Conservation (phyloP, 2,797 vertebrate species). For the Anguilla megastoma region DNA sequence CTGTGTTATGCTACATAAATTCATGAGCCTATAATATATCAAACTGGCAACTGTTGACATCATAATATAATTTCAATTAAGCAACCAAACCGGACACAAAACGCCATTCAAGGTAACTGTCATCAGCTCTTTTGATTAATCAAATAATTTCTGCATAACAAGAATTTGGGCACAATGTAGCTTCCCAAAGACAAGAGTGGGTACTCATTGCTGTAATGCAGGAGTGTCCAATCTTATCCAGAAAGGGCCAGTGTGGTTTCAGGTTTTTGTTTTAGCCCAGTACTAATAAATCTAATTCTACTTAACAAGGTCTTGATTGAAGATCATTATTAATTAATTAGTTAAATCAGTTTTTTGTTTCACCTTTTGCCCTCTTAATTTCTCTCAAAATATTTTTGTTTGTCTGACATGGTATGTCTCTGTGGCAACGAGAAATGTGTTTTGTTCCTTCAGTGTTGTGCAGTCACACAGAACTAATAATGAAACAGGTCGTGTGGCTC, state of each 20-base stretch:
- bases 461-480: background rate
- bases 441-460: background rate
- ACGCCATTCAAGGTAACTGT: background rate
- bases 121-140: background rate
- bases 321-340: no score
- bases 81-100: background rate
- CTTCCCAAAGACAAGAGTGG: background rate
- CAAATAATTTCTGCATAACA: background rate
- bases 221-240: background rate
- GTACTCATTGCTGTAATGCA: background rate
- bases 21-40: background rate
- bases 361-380: background rate
- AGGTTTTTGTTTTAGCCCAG: background rate
- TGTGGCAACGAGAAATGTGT: background rate
- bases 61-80: background rate
- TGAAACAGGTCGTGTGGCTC: background rate
- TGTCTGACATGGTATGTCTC: background rate
- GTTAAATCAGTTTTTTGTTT: background rate
- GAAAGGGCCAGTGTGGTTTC: background rate
- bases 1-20: background rate
- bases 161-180: background rate
- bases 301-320: background rate
- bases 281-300: background rate
- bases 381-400: background rate
- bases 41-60: constrained; percentile 17